phyloP scores from a whole-genome alignment of 2,113 vertebrate species.

The Colistium nudipinnis region DNA sequence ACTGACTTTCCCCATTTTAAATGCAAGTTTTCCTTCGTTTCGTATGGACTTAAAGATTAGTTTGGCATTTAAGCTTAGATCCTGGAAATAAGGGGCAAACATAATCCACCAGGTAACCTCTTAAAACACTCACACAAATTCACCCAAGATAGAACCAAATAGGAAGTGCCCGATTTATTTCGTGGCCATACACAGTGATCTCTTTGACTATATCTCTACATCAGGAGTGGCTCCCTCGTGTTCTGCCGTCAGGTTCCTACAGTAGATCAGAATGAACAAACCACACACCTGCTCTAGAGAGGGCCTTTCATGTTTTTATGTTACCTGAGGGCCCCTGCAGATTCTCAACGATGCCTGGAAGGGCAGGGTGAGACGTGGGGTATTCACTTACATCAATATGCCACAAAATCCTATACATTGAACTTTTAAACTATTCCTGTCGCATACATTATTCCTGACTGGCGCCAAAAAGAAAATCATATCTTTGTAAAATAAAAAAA shows the following conservation, averaged over 20 bases:
- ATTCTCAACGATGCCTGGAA: neutral
- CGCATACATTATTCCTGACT: neutral
- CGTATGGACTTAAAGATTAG: neutral
- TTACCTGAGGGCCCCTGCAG: neutral
- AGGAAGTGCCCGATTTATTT: too few relatives aligned
- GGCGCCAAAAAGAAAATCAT: neutral
- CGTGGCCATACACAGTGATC: too few relatives aligned
- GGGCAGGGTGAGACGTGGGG: neutral
- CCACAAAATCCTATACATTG: neutral
- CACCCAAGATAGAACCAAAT: too few relatives aligned
- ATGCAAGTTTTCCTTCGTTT: neutral
- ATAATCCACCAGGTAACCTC: neutral
- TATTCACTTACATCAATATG: neutral
- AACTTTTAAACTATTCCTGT: neutral
- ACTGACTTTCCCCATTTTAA: neutral
- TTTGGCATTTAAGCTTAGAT: neutral
- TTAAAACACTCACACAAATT: neutral
- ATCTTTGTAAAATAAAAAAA: neutral
- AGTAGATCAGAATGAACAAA: neutral
- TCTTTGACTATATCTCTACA: too few relatives aligned
- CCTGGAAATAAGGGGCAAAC: constrained; percentile 2
- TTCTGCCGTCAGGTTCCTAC: too few relatives aligned
- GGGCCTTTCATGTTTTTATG: neutral
- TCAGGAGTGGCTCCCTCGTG: too few relatives aligned
- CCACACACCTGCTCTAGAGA: neutral